A percentile compares a stretch with the other conserved stretches of the same genome.
phyloP scores from a whole-genome alignment of 2,797 vertebrate genomes.

The Epinephelus awoara region DNA sequence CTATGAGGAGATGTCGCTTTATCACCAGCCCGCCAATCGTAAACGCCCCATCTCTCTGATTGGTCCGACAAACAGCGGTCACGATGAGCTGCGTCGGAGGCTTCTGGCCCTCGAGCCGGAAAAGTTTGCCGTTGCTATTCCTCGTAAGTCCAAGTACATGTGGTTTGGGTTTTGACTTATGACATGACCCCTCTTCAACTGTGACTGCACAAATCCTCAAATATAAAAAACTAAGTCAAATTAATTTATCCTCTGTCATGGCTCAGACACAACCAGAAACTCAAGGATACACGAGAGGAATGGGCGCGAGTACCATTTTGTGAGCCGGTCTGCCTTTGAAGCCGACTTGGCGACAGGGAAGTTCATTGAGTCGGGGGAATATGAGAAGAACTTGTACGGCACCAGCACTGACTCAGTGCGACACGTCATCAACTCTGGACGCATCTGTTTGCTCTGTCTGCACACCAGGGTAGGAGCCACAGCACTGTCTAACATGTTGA shows the following conservation, averaged over 20 bases:
- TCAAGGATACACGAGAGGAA: conserved; percentile 91
- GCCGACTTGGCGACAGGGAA: conserved; percentile 90
- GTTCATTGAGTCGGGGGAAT: conserved; percentile 96
- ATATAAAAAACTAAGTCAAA: not conserved
- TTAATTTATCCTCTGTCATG: not conserved
- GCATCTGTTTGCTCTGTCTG: conserved; percentile 94
- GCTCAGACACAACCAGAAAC: conserved; percentile 92
- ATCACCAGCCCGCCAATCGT: conserved; percentile 94
- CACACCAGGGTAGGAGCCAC: conserved; percentile 89
- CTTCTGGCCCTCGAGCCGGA: conserved; percentile 91
- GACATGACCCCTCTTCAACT: not conserved
- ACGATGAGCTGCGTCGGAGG: conserved; percentile 92
- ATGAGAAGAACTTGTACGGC: conserved; percentile 95
- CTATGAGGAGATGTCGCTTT: conserved; percentile 98
- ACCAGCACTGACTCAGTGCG: conserved; percentile 94
- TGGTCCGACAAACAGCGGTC: conserved; percentile 93
- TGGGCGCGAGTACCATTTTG: conserved; percentile 94
- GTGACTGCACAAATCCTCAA: not conserved
- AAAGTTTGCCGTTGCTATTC: conserved; percentile 92
- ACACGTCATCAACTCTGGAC: conserved; percentile 93
- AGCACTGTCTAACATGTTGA: conserved; percentile 14
- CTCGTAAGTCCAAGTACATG: conserved; percentile 86
- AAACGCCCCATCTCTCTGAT: conserved; percentile 95
- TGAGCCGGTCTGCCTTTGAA: conserved; percentile 91
- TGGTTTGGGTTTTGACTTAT: not conserved